Percentiles rank a stretch among this genome's conserved stretches.
Evolutionary conservation across 2,113 vertebrate species (phyloP).

Genomic region (Ornithorhynchus anatinus): DNA sequence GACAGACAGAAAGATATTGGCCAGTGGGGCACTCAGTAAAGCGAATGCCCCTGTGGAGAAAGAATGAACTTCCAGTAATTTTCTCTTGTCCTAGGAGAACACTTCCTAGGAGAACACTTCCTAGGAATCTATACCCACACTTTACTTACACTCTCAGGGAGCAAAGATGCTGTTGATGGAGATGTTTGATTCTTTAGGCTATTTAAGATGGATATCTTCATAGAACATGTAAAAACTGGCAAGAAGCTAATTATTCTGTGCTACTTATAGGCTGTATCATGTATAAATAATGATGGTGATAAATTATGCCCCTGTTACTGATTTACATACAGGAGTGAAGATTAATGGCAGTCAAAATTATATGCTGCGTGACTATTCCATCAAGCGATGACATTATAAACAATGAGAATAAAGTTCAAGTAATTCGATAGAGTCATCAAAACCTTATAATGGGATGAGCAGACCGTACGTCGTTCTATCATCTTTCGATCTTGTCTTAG

Average conservation of each 20-base stretch:
- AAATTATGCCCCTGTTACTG: background rate
- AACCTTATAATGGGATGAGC: background rate
- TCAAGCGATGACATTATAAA: background rate
- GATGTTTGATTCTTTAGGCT: background rate
- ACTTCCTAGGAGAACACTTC: background rate
- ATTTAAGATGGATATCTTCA: background rate
- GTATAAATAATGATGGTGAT: background rate
- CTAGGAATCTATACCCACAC: background rate
- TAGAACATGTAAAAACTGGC: background rate
- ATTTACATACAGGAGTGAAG: background rate
- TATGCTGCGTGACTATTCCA: background rate
- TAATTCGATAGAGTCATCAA: background rate
- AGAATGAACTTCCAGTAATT: too few species aligned
- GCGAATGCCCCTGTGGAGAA: too few species aligned
- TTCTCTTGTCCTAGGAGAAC: too few species aligned
- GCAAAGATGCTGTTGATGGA: background rate
- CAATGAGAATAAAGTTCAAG: background rate
- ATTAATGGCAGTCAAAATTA: background rate
- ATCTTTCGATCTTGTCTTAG: background rate
- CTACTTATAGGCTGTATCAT: background rate
- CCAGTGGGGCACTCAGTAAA: too few species aligned
- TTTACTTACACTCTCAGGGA: background rate
- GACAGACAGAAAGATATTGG: too few species aligned
- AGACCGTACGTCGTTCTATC: background rate
- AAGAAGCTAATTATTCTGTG: background rate